A percentile compares a stretch with the other conserved stretches of the same genome.
These are phyloP conservation scores for Pangasius krempfi DNA, from an alignment of 2,797 vertebrate species.

Conservation along the genomic window DNA sequence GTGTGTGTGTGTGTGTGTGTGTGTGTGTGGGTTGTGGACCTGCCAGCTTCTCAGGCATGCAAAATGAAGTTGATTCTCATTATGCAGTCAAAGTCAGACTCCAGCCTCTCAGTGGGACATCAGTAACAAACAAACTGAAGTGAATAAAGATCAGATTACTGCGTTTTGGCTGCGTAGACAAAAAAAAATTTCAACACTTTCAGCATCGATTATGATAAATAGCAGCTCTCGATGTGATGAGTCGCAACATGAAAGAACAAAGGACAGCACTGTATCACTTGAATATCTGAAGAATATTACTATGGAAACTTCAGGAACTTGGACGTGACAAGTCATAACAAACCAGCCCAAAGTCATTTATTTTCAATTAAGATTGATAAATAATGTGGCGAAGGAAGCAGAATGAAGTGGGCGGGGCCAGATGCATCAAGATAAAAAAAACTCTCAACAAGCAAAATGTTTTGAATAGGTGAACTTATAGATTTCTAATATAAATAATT, in stretches of 20 bases:
- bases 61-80: conserved; percentile 42
- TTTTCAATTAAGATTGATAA: background rate
- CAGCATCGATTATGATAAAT: conserved; percentile 11
- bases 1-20: conserved; percentile 19
- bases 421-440: background rate
- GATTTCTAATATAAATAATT: background rate
- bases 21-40: conserved; percentile 39
- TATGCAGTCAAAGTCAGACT: conserved; percentile 26
- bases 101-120: conserved; percentile 36
- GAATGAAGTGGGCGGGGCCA: background rate
- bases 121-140: conserved; percentile 39
- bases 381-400: background rate
- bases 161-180: background rate
- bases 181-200: conserved; percentile 18
- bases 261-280: background rate
- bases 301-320: too few species aligned
- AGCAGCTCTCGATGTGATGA: background rate
- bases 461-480: background rate
- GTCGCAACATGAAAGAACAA: background rate
- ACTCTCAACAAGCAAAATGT: background rate
- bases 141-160: conserved; percentile 38
- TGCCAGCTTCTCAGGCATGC: conserved; percentile 48
- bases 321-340: background rate
- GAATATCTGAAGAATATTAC: background rate
- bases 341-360: background rate